Conservation (phyloP, 1,140 invertebrate genomes). For the Trachymyrmex septentrionalis region DNA sequence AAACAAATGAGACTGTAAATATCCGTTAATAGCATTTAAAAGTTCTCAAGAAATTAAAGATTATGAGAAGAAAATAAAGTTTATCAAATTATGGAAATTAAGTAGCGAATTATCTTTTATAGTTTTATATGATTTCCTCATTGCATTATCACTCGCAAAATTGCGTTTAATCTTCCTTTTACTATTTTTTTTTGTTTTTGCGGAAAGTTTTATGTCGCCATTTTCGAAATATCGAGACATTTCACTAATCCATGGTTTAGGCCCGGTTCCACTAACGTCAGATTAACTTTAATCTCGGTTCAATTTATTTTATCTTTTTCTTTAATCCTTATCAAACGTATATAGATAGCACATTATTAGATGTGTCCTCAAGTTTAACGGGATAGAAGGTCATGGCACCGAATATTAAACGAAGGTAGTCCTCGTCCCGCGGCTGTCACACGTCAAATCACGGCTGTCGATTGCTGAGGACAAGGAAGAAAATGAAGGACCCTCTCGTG, state of each 20-base stretch:
- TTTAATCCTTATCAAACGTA: background rate
- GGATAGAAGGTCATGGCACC: background rate
- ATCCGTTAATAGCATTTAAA: background rate
- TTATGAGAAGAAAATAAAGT: background rate
- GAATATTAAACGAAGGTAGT: conserved; percentile 34
- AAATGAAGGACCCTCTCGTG: conserved; percentile 43
- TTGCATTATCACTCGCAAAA: background rate
- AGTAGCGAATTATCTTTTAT: background rate
- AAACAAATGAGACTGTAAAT: background rate
- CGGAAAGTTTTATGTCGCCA: background rate
- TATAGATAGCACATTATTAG: background rate
- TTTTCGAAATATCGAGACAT: background rate
- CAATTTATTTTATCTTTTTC: no score
- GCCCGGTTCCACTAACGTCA: no score
- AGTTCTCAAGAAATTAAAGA: background rate
- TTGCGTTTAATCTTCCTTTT: background rate
- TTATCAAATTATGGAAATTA: background rate
- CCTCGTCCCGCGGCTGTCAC: conserved; percentile 1
- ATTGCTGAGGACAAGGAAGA: conserved; percentile 37
- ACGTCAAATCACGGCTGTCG: conserved; percentile 45
- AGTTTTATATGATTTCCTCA: background rate
- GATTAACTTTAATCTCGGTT: no score
- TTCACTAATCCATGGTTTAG: background rate
- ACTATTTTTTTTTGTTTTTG: background rate
- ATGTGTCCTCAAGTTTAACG: background rate